These are phyloP conservation scores for Lophotis ruficrista DNA, from an alignment of 2,113 vertebrate genomes.

Conservation along the genomic window DNA sequence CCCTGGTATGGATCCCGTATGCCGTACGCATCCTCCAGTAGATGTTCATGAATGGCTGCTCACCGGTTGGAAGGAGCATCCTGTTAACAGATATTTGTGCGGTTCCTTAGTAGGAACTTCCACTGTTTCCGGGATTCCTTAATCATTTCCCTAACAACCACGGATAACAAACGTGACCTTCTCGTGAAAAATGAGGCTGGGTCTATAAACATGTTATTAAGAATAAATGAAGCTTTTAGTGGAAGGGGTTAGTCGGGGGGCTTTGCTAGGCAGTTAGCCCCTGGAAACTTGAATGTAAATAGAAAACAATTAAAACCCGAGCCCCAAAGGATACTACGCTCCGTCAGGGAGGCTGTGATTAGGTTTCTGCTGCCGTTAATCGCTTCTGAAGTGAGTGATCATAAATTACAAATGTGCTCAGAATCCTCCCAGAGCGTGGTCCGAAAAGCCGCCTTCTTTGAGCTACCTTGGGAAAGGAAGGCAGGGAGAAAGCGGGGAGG, in stretches of 20 bases:
- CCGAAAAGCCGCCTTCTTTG: not conserved
- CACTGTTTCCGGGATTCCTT: conserved; percentile 62
- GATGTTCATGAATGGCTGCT: not conserved
- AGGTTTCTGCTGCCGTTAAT: conserved; percentile 61
- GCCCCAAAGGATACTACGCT: conserved; percentile 37
- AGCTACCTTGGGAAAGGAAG: not conserved
- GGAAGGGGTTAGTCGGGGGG: conserved; percentile 65
- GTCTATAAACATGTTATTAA: conserved; percentile 67
- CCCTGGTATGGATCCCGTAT: not conserved
- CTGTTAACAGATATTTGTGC: conserved; percentile 9
- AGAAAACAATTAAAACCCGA: conserved; percentile 65
- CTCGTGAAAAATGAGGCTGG: conserved; percentile 54
- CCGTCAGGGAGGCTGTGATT: conserved; percentile 51
- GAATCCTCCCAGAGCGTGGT: not conserved
- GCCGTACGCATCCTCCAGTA: not conserved
- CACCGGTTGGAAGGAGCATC: not conserved
- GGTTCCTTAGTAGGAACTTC: conserved; percentile 33
- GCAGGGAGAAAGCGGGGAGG: too few species aligned
- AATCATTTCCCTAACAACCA: conserved; percentile 69
- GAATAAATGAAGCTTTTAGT: conserved; percentile 69
- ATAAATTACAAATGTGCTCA: conserved; percentile 50
- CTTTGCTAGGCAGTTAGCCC: conserved; percentile 59
- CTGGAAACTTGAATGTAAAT: conserved; percentile 63
- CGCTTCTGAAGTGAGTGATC: conserved; percentile 50
- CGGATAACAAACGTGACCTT: conserved; percentile 61